Conservation (phyloP, 2,113 vertebrate species). For the Morone chrysops region DNA sequence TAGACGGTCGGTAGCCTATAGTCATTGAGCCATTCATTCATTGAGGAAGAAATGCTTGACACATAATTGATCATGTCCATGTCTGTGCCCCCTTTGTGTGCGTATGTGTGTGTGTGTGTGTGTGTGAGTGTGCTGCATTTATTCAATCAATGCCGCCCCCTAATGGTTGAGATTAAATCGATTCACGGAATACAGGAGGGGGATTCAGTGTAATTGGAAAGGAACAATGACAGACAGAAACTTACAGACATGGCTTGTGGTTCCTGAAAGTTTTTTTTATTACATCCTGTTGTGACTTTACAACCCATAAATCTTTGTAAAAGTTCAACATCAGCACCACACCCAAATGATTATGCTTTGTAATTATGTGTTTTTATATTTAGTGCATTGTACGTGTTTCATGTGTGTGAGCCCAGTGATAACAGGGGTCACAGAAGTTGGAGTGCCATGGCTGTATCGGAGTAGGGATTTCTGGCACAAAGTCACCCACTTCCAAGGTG, state of each 20-base stretch:
- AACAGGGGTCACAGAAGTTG: conserved; percentile 40
- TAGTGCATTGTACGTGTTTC: not conserved
- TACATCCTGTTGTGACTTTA: conserved; percentile 49
- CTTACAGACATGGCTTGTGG: conserved; percentile 20
- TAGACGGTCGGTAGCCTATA: conserved; percentile 78
- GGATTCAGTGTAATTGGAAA: conserved; percentile 51
- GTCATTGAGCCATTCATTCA: conserved; percentile 78
- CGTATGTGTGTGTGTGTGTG: conserved; percentile 52
- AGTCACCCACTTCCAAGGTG: not conserved
- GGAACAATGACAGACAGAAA: conserved; percentile 63
- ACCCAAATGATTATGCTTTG: conserved; percentile 29
- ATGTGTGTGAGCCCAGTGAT: conserved; percentile 27
- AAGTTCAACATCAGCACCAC: conserved; percentile 32
- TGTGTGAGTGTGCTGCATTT: conserved; percentile 45
- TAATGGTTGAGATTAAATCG: conserved; percentile 63
- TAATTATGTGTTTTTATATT: conserved; percentile 54
- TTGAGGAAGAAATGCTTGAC: conserved; percentile 81
- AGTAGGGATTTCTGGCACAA: not conserved
- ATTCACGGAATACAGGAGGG: conserved; percentile 25
- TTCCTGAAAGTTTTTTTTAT: conserved; percentile 58
- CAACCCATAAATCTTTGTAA: conserved; percentile 54
- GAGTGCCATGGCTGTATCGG: conserved; percentile 47
- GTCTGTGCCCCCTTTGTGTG: conserved; percentile 81
- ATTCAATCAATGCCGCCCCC: conserved; percentile 80
- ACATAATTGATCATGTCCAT: conserved; percentile 85